Evolutionary conservation across 2,113 vertebrate species (phyloP).

Genomic region (Passer domesticus): DNA sequence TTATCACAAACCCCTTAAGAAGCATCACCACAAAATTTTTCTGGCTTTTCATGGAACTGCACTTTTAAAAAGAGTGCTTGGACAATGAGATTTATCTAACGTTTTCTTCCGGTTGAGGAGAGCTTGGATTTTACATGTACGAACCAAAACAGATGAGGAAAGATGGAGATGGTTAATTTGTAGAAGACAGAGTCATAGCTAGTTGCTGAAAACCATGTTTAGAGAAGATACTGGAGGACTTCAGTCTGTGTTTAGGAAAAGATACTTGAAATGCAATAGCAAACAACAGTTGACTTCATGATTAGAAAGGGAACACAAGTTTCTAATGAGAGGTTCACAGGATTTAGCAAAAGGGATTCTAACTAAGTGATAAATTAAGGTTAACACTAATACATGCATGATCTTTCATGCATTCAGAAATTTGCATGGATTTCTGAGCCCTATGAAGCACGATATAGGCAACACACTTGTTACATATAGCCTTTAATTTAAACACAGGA

Average conservation of each 20-base stretch:
- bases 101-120: neutral
- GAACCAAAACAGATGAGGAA: neutral
- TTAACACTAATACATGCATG: neutral
- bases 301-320: neutral
- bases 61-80: neutral
- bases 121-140: neutral
- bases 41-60: neutral
- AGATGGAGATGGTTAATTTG: neutral
- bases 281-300: neutral
- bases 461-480: neutral
- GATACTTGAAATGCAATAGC: neutral
- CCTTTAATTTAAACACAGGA: neutral
- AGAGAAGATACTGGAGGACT: neutral
- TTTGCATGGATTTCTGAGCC: neutral
- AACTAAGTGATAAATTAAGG: neutral
- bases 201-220: neutral
- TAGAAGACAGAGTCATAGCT: neutral
- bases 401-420: neutral
- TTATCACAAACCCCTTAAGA: neutral
- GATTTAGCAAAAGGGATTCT: neutral
- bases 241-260: neutral
- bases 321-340: neutral
- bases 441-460: neutral
- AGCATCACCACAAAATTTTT: neutral
- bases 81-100: neutral